These are phyloP conservation scores for Drosophila pandora DNA, from an alignment of 1,140 invertebrate genomes.

Conservation along the genomic window DNA sequence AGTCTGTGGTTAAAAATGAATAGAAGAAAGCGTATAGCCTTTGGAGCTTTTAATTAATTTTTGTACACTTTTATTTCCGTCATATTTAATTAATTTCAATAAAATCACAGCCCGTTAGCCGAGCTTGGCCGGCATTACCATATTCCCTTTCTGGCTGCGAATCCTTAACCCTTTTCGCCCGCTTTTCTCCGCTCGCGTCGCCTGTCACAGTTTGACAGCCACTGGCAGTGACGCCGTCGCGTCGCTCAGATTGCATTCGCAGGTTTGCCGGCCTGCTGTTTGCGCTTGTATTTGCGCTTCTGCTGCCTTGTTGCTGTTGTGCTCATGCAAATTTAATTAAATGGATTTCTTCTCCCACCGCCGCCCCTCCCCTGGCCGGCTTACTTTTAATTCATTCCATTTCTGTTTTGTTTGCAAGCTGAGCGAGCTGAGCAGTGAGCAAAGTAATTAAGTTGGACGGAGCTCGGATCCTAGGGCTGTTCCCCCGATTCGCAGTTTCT, in stretches of 20 bases:
- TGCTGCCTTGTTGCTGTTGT: slow-evolving; percentile 19
- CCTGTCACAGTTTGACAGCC: slow-evolving; percentile 61
- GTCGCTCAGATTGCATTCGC: slow-evolving; percentile 38
- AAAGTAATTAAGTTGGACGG: slow-evolving; percentile 50
- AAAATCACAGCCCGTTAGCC: slow-evolving; percentile 16
- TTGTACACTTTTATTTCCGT: neutral
- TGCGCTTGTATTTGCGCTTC: slow-evolving; percentile 26
- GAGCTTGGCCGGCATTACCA: slow-evolving; percentile 25
- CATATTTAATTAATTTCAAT: slow-evolving; percentile 16
- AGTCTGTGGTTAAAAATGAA: too few relatives aligned
- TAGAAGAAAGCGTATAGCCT: too few relatives aligned
- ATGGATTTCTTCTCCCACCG: slow-evolving; percentile 21
- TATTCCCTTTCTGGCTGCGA: slow-evolving; percentile 23
- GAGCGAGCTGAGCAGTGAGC: slow-evolving; percentile 24
- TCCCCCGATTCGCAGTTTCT: neutral
- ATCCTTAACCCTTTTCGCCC: slow-evolving; percentile 27
- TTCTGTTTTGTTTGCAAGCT: slow-evolving; percentile 54
- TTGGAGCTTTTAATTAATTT: neutral
- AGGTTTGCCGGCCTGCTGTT: slow-evolving; percentile 24
- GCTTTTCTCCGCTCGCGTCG: neutral
- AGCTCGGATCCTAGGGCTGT: slow-evolving; percentile 2
- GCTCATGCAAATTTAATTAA: slow-evolving; percentile 52
- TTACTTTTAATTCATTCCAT: slow-evolving; percentile 44
- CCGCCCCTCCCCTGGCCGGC: neutral
- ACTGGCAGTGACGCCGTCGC: slow-evolving; percentile 53